A percentile compares a stretch with the other conserved stretches of the same genome.
Conservation (phyloP, 2,888 invertebrate genomes). For the Drosophila robusta region DNA sequence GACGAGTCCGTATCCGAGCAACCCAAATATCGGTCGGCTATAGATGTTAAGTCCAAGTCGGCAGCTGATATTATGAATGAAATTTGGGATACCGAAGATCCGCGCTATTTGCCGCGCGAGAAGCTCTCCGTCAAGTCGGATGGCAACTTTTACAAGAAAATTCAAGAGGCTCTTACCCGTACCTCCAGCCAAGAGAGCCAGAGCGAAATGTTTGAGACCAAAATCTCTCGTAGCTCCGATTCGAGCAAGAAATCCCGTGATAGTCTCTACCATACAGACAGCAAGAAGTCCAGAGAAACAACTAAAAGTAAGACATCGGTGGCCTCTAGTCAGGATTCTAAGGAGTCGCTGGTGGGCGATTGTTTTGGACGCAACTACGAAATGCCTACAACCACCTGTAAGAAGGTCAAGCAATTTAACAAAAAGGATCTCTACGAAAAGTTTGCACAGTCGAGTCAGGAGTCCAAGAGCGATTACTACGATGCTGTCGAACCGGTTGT, state of each 20-base stretch:
- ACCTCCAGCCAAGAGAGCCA: slow-evolving; percentile 90
- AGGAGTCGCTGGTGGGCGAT: slow-evolving; percentile 86
- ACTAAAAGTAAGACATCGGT: slow-evolving; percentile 88
- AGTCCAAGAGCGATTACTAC: slow-evolving; percentile 90
- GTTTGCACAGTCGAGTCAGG: slow-evolving; percentile 87
- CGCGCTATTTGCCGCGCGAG: slow-evolving; percentile 90
- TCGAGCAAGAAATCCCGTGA: slow-evolving; percentile 89
- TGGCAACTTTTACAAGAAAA: slow-evolving; percentile 90
- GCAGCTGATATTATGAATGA: slow-evolving; percentile 90
- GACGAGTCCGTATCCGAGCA: slow-evolving; percentile 88
- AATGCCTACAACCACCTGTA: slow-evolving; percentile 85
- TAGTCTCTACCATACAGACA: slow-evolving; percentile 88
- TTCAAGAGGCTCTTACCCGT: slow-evolving; percentile 88
- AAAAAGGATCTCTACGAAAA: slow-evolving; percentile 86
- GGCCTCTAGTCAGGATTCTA: slow-evolving; percentile 88
- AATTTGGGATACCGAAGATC: slow-evolving; percentile 92
- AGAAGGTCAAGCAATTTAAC: slow-evolving; percentile 82
- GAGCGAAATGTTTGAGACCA: slow-evolving; percentile 89
- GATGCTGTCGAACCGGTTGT: slow-evolving; percentile 86
- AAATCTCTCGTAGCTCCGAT: slow-evolving; percentile 88
- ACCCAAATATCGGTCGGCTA: slow-evolving; percentile 87
- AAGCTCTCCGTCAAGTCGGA: slow-evolving; percentile 90
- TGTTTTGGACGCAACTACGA: slow-evolving; percentile 85
- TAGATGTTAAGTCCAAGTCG: slow-evolving; percentile 88
- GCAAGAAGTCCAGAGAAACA: slow-evolving; percentile 88